phyloP scores from a whole-genome alignment of 2,113 vertebrate genomes.

The Halcyon senegalensis region DNA sequence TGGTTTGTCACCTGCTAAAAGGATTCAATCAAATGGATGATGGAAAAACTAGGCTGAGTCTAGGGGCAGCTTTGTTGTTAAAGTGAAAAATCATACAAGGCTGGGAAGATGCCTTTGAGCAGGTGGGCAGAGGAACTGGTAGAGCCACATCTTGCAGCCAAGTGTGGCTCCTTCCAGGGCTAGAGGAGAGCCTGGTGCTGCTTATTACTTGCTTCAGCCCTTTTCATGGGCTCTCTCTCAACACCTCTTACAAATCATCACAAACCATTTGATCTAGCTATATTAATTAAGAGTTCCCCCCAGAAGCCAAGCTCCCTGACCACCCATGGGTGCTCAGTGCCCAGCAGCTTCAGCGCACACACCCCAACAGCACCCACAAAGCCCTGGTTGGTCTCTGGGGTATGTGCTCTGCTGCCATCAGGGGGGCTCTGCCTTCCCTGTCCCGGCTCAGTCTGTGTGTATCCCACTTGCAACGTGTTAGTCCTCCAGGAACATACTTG shows the following conservation, averaged over 20 bases:
- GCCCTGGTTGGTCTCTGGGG: background rate
- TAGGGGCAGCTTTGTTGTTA: background rate
- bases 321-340: background rate
- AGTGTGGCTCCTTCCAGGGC: background rate
- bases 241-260: background rate
- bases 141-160: background rate
- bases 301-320: background rate
- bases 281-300: background rate
- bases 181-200: background rate
- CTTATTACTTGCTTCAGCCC: accelerated
- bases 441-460: background rate
- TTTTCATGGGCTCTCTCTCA: background rate
- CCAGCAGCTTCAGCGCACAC: background rate
- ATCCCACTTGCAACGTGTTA: background rate
- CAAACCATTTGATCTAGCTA: background rate
- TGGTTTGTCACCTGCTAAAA: slow-evolving; percentile 53
- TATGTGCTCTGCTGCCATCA: background rate
- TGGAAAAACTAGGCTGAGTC: slow-evolving; percentile 5
- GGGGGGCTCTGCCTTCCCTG: background rate
- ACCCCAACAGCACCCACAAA: background rate
- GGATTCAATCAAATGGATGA: background rate
- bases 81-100: background rate
- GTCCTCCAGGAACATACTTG: background rate
- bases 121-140: background rate
- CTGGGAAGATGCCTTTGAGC: background rate